Conservation (phyloP, 2,888 invertebrate species). For the Lacanobia wlatinum region DNA sequence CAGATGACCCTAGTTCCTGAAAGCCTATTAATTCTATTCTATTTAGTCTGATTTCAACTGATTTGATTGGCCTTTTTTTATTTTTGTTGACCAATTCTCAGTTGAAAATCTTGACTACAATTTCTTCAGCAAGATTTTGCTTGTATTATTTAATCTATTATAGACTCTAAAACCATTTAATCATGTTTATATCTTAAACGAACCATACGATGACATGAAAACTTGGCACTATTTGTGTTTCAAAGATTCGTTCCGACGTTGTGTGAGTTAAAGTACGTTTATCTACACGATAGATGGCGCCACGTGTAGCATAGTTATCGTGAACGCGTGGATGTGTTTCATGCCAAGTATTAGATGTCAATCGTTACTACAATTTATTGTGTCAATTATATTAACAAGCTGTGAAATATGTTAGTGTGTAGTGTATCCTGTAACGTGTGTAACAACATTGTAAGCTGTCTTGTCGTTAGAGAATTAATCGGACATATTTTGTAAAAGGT, state of each 20-base stretch:
- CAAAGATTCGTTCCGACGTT: conserved; percentile 7
- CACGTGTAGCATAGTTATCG: conserved; percentile 26
- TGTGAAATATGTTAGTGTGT: neutral
- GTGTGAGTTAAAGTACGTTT: conserved; percentile 26
- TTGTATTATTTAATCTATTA: neutral
- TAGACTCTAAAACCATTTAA: conserved; percentile 12
- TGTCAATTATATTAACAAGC: conserved; percentile 16
- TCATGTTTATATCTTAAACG: conserved; percentile 19
- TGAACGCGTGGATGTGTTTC: conserved; percentile 6
- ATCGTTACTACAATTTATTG: conserved; percentile 25
- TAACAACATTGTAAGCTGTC: neutral
- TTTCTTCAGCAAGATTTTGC: neutral
- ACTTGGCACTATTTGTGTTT: conserved; percentile 47
- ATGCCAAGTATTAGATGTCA: conserved; percentile 39
- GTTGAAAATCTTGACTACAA: neutral
- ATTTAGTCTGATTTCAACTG: neutral
- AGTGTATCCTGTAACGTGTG: neutral
- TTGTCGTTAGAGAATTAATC: neutral
- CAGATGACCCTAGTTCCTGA: neutral
- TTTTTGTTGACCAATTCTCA: neutral
- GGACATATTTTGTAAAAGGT: neutral
- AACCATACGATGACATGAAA: conserved; percentile 8
- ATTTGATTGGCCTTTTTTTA: neutral
- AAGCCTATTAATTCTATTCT: neutral
- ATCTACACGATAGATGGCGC: conserved; percentile 43